Conservation (phyloP, 2,888 invertebrate species). For the Ametastegia equiseti region DNA sequence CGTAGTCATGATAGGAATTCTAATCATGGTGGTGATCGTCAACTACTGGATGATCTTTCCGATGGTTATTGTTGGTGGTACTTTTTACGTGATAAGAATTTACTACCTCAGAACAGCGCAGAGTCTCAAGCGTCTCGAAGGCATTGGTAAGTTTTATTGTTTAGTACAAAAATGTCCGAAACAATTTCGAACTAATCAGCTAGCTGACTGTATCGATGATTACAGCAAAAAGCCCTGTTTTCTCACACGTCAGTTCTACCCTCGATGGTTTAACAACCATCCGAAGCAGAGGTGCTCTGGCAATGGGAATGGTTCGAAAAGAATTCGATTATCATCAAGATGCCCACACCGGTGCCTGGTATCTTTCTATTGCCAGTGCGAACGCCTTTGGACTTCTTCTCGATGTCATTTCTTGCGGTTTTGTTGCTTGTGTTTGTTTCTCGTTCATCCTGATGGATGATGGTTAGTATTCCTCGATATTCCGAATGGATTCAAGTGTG, state of each 20-base stretch:
- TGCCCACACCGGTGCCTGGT: constrained; percentile 84
- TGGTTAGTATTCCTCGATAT: constrained; percentile 71
- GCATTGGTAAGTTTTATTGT: constrained; percentile 73
- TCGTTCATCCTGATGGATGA: constrained; percentile 81
- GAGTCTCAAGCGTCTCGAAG: constrained; percentile 83
- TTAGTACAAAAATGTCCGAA: not conserved
- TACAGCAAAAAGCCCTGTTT: constrained; percentile 88
- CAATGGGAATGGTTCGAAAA: constrained; percentile 82
- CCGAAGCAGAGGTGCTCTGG: constrained; percentile 83
- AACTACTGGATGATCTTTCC: constrained; percentile 83
- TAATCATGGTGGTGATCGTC: constrained; percentile 77
- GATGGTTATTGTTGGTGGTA: constrained; percentile 79
- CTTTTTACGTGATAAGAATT: constrained; percentile 81
- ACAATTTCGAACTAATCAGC: too few species aligned
- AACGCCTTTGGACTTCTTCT: constrained; percentile 86
- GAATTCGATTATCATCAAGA: constrained; percentile 87
- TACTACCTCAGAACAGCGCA: constrained; percentile 85
- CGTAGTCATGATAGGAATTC: constrained; percentile 72
- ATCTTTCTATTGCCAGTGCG: constrained; percentile 81
- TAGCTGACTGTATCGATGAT: constrained; percentile 1
- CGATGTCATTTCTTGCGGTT: constrained; percentile 84
- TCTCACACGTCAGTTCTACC: constrained; percentile 92
- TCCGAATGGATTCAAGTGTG: constrained; percentile 86
- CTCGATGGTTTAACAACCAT: constrained; percentile 93
- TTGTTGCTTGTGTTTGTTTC: constrained; percentile 82